phyloP scores from a whole-genome alignment of 2,797 vertebrate genomes.

The Gadopsis bispinosus region DNA sequence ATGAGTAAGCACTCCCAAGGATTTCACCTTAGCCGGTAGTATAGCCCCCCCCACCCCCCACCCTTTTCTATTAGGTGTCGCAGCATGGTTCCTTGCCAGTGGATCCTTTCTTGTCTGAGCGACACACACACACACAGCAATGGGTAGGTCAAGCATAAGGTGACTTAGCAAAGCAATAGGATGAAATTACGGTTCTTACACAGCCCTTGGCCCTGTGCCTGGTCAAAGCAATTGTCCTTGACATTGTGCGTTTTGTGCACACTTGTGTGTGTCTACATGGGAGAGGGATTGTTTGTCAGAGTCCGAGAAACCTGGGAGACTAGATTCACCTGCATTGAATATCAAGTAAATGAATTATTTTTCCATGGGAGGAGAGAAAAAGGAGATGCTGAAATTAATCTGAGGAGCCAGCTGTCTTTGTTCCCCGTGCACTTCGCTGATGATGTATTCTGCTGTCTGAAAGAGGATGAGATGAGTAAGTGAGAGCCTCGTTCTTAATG shows the following conservation, averaged over 20 bases:
- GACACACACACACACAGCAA: slow-evolving; percentile 27
- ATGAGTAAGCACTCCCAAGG: not conserved
- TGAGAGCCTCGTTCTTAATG: slow-evolving; percentile 51
- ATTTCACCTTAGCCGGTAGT: slow-evolving; percentile 24
- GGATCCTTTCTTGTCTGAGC: slow-evolving; percentile 39
- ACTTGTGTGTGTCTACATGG: slow-evolving; percentile 27
- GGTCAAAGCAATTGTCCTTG: slow-evolving; percentile 77
- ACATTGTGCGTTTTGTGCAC: slow-evolving; percentile 56
- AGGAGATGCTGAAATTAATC: slow-evolving; percentile 72
- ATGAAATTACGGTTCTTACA: slow-evolving; percentile 74
- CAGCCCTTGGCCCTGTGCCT: slow-evolving; percentile 76
- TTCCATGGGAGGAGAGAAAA: slow-evolving; percentile 51
- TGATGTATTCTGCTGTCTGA: slow-evolving; percentile 71
- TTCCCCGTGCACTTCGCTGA: slow-evolving; percentile 68
- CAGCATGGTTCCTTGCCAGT: slow-evolving; percentile 28
- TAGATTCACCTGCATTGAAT: slow-evolving; percentile 63
- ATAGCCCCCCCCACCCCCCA: too few relatives aligned
- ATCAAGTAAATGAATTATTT: slow-evolving; percentile 74
- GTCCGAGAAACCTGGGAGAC: slow-evolving; percentile 32
- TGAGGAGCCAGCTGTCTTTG: slow-evolving; percentile 76
- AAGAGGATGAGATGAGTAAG: slow-evolving; percentile 61
- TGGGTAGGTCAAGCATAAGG: slow-evolving; percentile 75
- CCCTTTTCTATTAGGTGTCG: slow-evolving; percentile 51
- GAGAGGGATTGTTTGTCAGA: slow-evolving; percentile 34
- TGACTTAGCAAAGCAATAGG: slow-evolving; percentile 74